Evolutionary conservation across 2,888 invertebrate genomes (phyloP).

Genomic region (Apoda limacodes): DNA sequence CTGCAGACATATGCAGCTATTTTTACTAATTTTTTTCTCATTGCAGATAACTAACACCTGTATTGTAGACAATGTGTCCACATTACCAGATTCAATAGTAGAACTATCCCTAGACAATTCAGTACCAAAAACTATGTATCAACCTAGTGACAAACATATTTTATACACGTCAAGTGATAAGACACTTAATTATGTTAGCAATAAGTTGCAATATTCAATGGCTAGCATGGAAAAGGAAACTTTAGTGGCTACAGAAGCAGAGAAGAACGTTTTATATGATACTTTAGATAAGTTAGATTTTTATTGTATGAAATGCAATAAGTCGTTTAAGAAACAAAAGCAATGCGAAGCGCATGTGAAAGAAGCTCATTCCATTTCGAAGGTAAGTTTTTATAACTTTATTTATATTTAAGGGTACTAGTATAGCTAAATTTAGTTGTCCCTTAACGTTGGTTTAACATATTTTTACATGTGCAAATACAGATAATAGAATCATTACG

Average conservation of each 20-base stretch:
- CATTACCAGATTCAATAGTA: slow-evolving; percentile 58
- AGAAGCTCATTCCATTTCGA: slow-evolving; percentile 57
- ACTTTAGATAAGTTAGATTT: slow-evolving; percentile 42
- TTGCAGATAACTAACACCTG: slow-evolving; percentile 56
- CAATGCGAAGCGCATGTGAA: slow-evolving; percentile 73
- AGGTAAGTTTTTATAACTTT: slow-evolving; percentile 26
- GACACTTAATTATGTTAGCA: slow-evolving; percentile 36
- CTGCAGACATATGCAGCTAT: neutral
- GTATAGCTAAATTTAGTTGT: neutral
- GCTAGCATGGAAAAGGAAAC: slow-evolving; percentile 43
- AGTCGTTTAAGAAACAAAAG: slow-evolving; percentile 73
- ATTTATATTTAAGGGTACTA: neutral
- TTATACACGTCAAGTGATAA: slow-evolving; percentile 49
- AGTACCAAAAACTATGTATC: slow-evolving; percentile 56
- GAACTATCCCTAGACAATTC: slow-evolving; percentile 57
- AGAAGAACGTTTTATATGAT: slow-evolving; percentile 44
- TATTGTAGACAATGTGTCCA: slow-evolving; percentile 54
- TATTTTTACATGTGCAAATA: too few species aligned
- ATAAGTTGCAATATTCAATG: slow-evolving; percentile 51
- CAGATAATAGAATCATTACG: neutral
- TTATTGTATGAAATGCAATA: slow-evolving; percentile 57
- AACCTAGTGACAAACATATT: slow-evolving; percentile 51
- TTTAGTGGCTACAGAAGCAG: slow-evolving; percentile 24
- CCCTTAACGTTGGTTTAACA: neutral
- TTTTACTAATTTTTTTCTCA: neutral